A percentile compares a stretch with the other conserved stretches of the same genome.
Evolutionary conservation across 2,113 vertebrate species (phyloP).

Genomic region (Xiphophorus hellerii): DNA sequence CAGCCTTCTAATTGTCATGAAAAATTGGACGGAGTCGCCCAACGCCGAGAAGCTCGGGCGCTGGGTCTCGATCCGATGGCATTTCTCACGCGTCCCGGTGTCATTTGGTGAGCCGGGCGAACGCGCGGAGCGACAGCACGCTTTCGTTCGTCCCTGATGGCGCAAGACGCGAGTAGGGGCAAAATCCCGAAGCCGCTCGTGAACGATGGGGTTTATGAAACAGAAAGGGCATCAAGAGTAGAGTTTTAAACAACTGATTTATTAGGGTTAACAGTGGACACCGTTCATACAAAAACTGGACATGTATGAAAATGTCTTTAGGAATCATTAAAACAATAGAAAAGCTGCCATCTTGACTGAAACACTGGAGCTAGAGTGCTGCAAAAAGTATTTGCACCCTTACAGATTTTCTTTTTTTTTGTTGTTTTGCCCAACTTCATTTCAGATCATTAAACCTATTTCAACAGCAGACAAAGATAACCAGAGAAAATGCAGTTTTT

Average conservation of each 20-base stretch:
- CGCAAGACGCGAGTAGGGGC: neutral
- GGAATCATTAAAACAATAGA: neutral
- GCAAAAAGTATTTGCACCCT: no score
- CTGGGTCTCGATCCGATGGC: slow-evolving; percentile 45
- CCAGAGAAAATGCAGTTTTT: no score
- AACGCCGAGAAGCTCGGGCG: slow-evolving; percentile 28
- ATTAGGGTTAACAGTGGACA: neutral
- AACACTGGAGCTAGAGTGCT: no score
- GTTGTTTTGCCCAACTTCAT: no score
- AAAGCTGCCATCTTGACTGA: no score
- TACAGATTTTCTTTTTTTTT: no score
- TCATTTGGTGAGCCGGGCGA: slow-evolving; percentile 4
- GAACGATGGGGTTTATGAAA: neutral
- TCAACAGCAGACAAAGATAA: no score
- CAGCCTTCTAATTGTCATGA: slow-evolving; percentile 73
- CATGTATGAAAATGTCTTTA: neutral
- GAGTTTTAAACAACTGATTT: slow-evolving; percentile 7
- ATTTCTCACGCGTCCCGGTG: slow-evolving; percentile 14
- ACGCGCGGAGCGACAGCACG: neutral
- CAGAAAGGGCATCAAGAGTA: neutral
- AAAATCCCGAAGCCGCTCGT: neutral
- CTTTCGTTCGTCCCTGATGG: neutral
- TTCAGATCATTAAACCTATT: no score
- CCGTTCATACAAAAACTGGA: neutral
- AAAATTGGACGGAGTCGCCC: slow-evolving; percentile 63